Evolutionary conservation across 2,888 invertebrate species (phyloP), one percentile per base, ranked within the genome.

Genomic region (Tenthredo amoena): DNA sequence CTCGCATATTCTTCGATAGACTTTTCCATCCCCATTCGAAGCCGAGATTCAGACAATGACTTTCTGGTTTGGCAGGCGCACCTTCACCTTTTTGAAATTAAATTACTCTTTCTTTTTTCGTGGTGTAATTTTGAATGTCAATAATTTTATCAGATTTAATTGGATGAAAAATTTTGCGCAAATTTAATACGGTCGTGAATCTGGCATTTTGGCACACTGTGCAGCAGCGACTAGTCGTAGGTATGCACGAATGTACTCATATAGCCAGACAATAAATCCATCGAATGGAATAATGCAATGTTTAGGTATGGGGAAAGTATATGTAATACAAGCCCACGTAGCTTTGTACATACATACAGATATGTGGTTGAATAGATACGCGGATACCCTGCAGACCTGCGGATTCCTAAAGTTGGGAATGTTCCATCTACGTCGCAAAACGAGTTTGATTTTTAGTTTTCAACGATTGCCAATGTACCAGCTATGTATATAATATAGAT

Each of bases 401-500:
- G n/a, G 34, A 71, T 37, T 18, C 40, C 40, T 74, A 43, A 74
- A 74, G 43, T 74, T 74, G 43, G 43, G 43, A 74, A 74, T n/a
- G 72, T 74, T 74, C 40, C n/a, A 74, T 74, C 43, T 26, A 74
- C 43, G 40, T 9, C 21, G 26, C 43, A 74, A 43, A 74, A 74
- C 72, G 40, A 74, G 72, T 74, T 74, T 74, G 72, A 74, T 74
- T 43, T 74, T 43, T 74, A 74, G 40, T 37, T 74, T 74, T 74
- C 40, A 74, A 74, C 72, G 21, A 74, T 43, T 43, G 40, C 72
- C n/a, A 43, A 43, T 43, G 21, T 74, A 43, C 43, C 72, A 26
- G 12, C 26, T 2, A 71, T 9, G n/a, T 9, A 34, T 34, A 26
- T 26, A 26, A 26, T 47, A 47, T 47, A 71, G n/a, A 0, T n/a